Evolutionary conservation across 2,888 invertebrate genomes (phyloP), one percentile per base, ranked within the genome.

Genomic region (Ommatoiulus sabulosus): DNA sequence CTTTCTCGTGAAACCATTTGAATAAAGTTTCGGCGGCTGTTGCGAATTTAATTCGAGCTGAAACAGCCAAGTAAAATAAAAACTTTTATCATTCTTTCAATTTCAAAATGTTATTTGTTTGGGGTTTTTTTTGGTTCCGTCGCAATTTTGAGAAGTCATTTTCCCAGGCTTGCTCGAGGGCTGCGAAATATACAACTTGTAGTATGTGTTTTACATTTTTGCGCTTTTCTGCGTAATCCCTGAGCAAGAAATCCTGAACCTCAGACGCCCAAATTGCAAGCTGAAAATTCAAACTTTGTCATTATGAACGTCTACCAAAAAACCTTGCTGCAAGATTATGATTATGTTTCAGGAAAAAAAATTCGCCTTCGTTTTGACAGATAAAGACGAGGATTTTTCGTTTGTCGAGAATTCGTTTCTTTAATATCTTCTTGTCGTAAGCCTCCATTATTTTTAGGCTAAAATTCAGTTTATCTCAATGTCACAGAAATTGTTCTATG

Each of bases 81-180:
- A 72, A 72, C 24, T 20, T 72, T 72, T 24, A 72, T 72, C 72
- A 24, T 24, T n/a, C 72, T n/a, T 72, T 72, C 72, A 24, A 72
- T 72, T 72, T 72, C 63, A 24, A 72, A 72, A 72, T 72, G 72
- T 72, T 72, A 72, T 72, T 72, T 24, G n/a, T 72, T 72, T 72
- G 3, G 35, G 3, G 35, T 35, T 35, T 35, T 72, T 10, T n/a
- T 63, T 7, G 8, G n/a, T n/a, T n/a, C 12, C 72, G 72, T 63
- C 20, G 63, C 63, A 63, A 63, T 63, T 63, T 63, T 63, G n/a
- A n/a, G 20, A n/a, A 17, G 17, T 2, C 10, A 12, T 72, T 72
- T 72, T 20, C n/a, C 24, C 24, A 72, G 72, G 72, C 72, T 20
- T 72, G 72, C 24, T 72, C 24, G 72, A 72, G 72, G 72, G 24